A percentile compares a stretch with the other conserved stretches of the same genome.
These are phyloP conservation scores for Psococerastis gibbosa DNA, from an alignment of 2,888 invertebrate genomes.

Conservation along the genomic window DNA sequence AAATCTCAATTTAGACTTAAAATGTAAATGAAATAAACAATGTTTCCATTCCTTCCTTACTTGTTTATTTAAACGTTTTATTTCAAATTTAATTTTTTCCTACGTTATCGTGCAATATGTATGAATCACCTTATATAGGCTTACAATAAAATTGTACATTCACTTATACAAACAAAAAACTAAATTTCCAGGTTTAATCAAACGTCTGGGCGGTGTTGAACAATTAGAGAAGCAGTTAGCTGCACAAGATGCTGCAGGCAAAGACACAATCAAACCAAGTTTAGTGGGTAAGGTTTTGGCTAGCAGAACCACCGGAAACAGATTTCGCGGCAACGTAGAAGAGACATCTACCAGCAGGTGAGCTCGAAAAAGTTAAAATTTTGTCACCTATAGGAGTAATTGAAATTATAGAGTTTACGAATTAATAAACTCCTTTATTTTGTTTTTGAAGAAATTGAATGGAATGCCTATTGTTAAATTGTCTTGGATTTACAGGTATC, in stretches of 20 bases:
- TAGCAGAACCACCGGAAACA: constrained; percentile 10
- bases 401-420: no score
- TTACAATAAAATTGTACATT: no score
- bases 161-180: not conserved
- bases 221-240: constrained; percentile 62
- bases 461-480: not conserved
- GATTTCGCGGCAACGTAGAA: not conserved
- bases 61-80: not conserved
- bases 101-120: not conserved
- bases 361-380: no score
- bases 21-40: no score
- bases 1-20: no score
- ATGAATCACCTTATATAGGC: not conserved
- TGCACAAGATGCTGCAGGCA: constrained; percentile 24
- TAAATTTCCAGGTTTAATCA: constrained; percentile 8
- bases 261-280: constrained; percentile 46
- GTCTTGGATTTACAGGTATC: constrained; percentile 16
- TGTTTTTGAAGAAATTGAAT: no score
- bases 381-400: no score
- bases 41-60: no score
- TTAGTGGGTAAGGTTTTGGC: constrained; percentile 56
- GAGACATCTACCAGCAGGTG: constrained; percentile 4
- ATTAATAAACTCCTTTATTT: no score
- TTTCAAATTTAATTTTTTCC: not conserved
- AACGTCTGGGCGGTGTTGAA: constrained; percentile 52